Percentiles rank a stretch among this genome's conserved stretches.
Evolutionary conservation across 2,888 invertebrate genomes (phyloP).

Genomic region (Eristalinus aeneus): DNA sequence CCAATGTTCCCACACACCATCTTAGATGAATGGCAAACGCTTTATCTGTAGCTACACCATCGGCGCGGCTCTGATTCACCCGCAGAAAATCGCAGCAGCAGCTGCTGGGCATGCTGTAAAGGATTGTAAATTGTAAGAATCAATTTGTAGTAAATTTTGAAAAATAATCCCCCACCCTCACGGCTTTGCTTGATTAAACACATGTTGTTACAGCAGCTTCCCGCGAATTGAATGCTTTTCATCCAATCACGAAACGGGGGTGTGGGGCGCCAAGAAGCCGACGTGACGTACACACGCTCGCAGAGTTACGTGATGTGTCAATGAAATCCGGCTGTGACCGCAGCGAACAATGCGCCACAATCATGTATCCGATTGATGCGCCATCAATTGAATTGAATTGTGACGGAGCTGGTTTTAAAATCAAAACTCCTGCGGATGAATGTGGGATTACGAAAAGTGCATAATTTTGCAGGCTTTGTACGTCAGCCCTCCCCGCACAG

Average conservation of each 20-base stretch:
- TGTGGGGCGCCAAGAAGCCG: not conserved
- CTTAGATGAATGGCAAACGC: not conserved
- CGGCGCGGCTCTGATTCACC: not conserved
- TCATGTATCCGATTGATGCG: not conserved
- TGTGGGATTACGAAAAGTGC: not conserved
- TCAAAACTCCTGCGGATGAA: not conserved
- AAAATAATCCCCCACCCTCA: not conserved
- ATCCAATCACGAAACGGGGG: not conserved
- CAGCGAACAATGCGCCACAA: not conserved
- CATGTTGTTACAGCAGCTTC: not conserved
- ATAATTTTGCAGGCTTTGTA: conserved; percentile 4
- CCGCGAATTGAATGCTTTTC: not conserved
- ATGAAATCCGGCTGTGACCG: not conserved
- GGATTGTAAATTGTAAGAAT: conserved; percentile 1
- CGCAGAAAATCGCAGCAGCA: not conserved
- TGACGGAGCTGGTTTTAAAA: not conserved
- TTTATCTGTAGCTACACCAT: not conserved
- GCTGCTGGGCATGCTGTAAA: not conserved
- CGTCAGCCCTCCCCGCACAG: conserved; percentile 26
- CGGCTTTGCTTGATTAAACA: not conserved
- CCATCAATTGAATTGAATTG: not conserved
- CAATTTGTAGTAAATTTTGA: conserved; percentile 20
- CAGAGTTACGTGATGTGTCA: not conserved
- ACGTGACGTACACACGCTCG: not conserved
- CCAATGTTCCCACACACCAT: not conserved